A percentile compares a stretch with the other conserved stretches of the same genome.
Conservation (phyloP, 2,113 vertebrate species). For the Oncorhynchus gorbuscha region DNA sequence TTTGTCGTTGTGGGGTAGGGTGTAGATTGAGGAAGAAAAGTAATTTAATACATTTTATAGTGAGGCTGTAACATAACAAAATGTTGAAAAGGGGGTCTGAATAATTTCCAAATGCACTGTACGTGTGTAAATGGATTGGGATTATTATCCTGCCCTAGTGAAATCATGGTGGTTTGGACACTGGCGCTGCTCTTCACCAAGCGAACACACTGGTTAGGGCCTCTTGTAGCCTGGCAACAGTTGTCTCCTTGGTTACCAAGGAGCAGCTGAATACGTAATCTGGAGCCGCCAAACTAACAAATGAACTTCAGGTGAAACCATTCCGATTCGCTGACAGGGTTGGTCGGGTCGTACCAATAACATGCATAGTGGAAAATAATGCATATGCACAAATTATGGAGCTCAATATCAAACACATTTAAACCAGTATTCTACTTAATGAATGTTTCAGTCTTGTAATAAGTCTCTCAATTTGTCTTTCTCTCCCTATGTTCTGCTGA, state of each 20-base stretch:
- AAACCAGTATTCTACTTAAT: not conserved
- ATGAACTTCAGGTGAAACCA: slow-evolving; percentile 63
- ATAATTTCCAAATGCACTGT: too few relatives aligned
- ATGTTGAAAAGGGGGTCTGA: too few relatives aligned
- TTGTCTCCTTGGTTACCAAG: slow-evolving; percentile 76
- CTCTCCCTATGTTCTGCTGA: slow-evolving; percentile 46
- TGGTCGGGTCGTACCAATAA: slow-evolving; percentile 30
- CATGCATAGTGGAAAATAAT: not conserved
- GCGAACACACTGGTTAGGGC: slow-evolving; percentile 63
- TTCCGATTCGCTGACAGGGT: slow-evolving; percentile 36
- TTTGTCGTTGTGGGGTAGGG: too few relatives aligned
- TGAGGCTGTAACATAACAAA: too few relatives aligned
- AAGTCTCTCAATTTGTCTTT: slow-evolving; percentile 11
- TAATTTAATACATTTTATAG: too few relatives aligned
- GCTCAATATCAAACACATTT: not conserved
- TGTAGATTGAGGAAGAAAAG: too few relatives aligned
- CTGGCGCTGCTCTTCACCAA: slow-evolving; percentile 46
- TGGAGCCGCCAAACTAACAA: slow-evolving; percentile 63
- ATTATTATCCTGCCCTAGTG: slow-evolving; percentile 57
- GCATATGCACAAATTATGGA: not conserved
- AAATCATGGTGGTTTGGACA: slow-evolving; percentile 47
- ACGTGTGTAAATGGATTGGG: slow-evolving; percentile 25
- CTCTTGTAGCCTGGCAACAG: slow-evolving; percentile 77
- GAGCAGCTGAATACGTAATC: slow-evolving; percentile 69
- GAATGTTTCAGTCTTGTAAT: not conserved